Conservation (phyloP, 2,888 invertebrate species). For the Eilema depressum region DNA sequence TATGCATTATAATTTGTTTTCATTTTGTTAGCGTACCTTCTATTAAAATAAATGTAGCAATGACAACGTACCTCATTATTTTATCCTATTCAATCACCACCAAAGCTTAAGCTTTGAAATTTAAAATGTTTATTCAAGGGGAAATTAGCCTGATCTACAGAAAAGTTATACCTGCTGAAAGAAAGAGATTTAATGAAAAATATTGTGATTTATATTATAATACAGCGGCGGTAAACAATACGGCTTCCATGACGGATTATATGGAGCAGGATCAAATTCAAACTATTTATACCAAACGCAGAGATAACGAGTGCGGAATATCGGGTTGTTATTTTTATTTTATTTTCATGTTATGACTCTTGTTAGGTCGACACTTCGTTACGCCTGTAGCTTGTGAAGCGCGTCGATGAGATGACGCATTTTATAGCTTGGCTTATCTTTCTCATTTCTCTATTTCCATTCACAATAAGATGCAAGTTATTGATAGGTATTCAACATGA, state of each 20-base stretch:
- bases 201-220: constrained; percentile 32
- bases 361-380: constrained; percentile 67
- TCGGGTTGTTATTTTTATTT: constrained; percentile 71
- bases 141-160: neutral
- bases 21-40: neutral
- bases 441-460: neutral
- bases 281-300: constrained; percentile 57
- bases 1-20: no score
- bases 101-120: neutral
- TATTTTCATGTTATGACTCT: constrained; percentile 68
- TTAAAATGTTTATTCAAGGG: neutral
- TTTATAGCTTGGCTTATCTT: constrained; percentile 25
- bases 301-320: constrained; percentile 71
- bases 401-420: constrained; percentile 29
- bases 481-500: neutral
- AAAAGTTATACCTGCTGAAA: neutral
- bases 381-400: constrained; percentile 48
- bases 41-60: neutral
- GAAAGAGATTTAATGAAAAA: constrained; percentile 7
- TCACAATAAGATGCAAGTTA: neutral
- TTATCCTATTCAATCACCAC: neutral
- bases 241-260: constrained; percentile 22
- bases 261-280: constrained; percentile 9
- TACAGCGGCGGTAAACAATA: constrained; percentile 39
- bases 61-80: neutral